phyloP scores from a whole-genome alignment of 2,888 invertebrate species.

The Scrobipalpa atriplicella region DNA sequence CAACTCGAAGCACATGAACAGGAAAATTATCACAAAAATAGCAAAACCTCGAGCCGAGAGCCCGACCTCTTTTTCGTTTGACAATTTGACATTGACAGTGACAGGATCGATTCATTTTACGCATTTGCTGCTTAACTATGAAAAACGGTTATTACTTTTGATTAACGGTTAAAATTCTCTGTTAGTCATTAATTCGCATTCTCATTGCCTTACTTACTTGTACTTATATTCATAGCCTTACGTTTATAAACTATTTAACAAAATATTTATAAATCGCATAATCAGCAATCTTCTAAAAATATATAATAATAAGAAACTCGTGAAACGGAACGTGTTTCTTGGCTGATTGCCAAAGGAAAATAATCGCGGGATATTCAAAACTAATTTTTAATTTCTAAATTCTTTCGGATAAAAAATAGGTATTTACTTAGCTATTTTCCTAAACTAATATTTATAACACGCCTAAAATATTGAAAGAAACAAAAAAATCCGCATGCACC shows the following conservation, averaged over 20 bases:
- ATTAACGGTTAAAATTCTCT: too few species aligned
- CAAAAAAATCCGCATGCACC: too few species aligned
- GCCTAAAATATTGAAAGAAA: neutral
- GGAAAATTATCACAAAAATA: slow-evolving; percentile 19
- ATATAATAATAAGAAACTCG: neutral
- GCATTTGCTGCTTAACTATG: neutral
- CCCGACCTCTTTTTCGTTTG: neutral
- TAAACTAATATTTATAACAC: neutral
- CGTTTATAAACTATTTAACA: too few species aligned
- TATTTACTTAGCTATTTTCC: neutral
- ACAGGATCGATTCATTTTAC: neutral
- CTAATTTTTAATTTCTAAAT: neutral
- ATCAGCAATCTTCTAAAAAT: too few species aligned
- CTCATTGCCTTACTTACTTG: too few species aligned
- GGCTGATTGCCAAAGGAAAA: neutral
- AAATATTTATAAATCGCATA: too few species aligned
- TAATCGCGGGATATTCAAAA: neutral
- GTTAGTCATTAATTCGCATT: too few species aligned
- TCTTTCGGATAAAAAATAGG: neutral
- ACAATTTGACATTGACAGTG: slow-evolving; percentile 2
- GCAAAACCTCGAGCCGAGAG: neutral
- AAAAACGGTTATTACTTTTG: too few species aligned
- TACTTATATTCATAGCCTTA: too few species aligned
- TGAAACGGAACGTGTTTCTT: neutral
- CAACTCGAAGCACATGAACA: neutral